These are phyloP conservation scores for Nasonia oneida DNA, from an alignment of 2,888 invertebrate genomes.

Conservation along the genomic window DNA sequence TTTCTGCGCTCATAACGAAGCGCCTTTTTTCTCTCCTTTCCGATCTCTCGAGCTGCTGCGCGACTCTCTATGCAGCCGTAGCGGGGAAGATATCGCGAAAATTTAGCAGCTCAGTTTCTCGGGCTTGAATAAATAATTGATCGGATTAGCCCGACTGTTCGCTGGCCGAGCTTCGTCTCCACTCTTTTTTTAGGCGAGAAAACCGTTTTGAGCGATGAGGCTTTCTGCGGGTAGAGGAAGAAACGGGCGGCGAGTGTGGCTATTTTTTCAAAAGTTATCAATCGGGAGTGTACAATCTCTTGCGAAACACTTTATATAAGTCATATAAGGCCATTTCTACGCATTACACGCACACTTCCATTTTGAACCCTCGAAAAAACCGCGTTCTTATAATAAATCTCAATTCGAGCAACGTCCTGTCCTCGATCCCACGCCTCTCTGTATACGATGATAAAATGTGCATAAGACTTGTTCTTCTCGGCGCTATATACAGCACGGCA, in stretches of 20 bases:
- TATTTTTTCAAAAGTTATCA: not conserved
- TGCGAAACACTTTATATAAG: slow-evolving; percentile 51
- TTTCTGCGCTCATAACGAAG: slow-evolving; percentile 42
- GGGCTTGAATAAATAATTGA: slow-evolving; percentile 6
- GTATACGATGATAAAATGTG: no score
- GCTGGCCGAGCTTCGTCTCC: not conserved
- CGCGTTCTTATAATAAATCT: not conserved
- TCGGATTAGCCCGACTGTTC: not conserved
- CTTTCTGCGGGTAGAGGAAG: no score
- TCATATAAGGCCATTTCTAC: slow-evolving; percentile 38
- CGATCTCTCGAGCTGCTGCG: not conserved
- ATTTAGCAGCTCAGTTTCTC: not conserved
- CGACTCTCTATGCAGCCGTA: not conserved
- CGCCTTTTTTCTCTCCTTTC: slow-evolving; percentile 1
- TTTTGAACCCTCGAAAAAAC: not conserved
- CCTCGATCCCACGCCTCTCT: not conserved
- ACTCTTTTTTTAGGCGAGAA: not conserved
- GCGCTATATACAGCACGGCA: not conserved
- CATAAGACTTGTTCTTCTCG: no score
- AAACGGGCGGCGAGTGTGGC: no score
- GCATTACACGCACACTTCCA: not conserved
- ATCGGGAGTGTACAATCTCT: not conserved
- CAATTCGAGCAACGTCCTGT: not conserved
- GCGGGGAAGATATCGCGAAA: slow-evolving; percentile 16
- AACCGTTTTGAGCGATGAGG: no score